Percentiles rank a stretch among this genome's conserved stretches.
Evolutionary conservation across 2,888 invertebrate genomes (phyloP).

Genomic region (Dusona sp.): DNA sequence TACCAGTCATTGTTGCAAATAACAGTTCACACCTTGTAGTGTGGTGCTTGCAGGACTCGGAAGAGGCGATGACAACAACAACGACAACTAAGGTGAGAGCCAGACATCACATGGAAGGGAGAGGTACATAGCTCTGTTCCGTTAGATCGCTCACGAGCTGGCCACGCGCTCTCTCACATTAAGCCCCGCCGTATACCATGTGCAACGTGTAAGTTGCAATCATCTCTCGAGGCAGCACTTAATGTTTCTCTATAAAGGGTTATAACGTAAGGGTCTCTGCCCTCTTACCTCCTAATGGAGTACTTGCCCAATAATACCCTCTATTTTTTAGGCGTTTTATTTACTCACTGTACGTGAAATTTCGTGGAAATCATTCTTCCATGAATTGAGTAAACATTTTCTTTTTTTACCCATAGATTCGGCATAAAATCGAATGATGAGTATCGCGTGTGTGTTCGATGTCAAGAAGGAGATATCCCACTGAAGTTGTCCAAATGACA

Average conservation of each 20-base stretch:
- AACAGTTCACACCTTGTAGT: conserved; percentile 63
- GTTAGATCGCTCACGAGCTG: conserved; percentile 65
- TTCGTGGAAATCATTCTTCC: neutral
- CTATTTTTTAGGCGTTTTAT: conserved; percentile 26
- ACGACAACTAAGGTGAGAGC: conserved; percentile 35
- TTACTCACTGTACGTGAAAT: neutral
- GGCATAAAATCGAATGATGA: conserved; percentile 22
- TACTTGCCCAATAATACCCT: conserved; percentile 20
- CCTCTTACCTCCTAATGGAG: conserved; percentile 7
- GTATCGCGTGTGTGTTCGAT: conserved; percentile 53
- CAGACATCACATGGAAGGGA: conserved; percentile 31
- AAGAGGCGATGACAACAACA: conserved; percentile 42
- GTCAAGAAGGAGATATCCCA: conserved; percentile 7
- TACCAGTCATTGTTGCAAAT: conserved; percentile 62
- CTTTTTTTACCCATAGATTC: neutral
- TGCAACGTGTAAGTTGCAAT: conserved; percentile 62
- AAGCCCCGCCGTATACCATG: conserved; percentile 39
- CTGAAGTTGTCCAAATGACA: conserved; percentile 19
- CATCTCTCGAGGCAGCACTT: conserved; percentile 57
- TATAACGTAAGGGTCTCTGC: conserved; percentile 50
- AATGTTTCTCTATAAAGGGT: conserved; percentile 59
- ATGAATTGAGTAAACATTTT: neutral
- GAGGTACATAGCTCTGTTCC: conserved; percentile 46
- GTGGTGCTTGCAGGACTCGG: conserved; percentile 20
- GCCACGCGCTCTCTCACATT: conserved; percentile 62